Percentiles rank a stretch among this genome's conserved stretches.
Conservation (phyloP, 2,888 invertebrate genomes). For the Drosophila anomalata region DNA sequence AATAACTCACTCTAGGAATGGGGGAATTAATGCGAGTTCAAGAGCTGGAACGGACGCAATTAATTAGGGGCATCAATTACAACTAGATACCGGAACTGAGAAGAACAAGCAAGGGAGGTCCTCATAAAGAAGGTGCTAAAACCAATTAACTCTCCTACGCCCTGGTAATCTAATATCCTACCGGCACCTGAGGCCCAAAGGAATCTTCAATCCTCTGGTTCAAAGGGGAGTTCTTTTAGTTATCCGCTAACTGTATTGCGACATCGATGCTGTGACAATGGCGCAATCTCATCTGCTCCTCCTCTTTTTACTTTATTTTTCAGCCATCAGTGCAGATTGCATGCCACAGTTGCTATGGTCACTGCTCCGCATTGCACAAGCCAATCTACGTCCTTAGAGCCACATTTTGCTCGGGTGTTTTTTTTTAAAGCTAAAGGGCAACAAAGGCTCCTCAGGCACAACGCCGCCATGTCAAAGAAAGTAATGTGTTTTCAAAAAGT, state of each 20-base stretch:
- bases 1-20: conserved; percentile 8
- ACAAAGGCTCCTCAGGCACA: not conserved
- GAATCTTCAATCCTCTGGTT: not conserved
- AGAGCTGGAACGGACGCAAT: conserved; percentile 26
- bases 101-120: conserved; percentile 29
- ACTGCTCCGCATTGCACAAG: conserved; percentile 25
- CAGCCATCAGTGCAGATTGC: conserved; percentile 19
- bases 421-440: not conserved
- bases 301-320: conserved; percentile 3
- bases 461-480: not conserved
- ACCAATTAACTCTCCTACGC: conserved; percentile 57
- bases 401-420: conserved; percentile 9
- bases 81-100: conserved; percentile 19
- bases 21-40: conserved; percentile 46
- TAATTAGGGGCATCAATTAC: conserved; percentile 54
- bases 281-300: conserved; percentile 23
- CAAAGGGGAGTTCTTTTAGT: conserved; percentile 8
- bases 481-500: not conserved
- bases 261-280: conserved; percentile 38
- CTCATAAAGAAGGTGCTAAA: conserved; percentile 54
- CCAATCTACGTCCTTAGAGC: not conserved
- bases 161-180: conserved; percentile 47
- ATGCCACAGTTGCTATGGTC: conserved; percentile 32
- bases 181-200: conserved; percentile 27
- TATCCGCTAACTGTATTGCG: conserved; percentile 44